Base-by-base conservation (phyloP, 2,888 invertebrate species). In the Ptychoptera albimana region DNA sequence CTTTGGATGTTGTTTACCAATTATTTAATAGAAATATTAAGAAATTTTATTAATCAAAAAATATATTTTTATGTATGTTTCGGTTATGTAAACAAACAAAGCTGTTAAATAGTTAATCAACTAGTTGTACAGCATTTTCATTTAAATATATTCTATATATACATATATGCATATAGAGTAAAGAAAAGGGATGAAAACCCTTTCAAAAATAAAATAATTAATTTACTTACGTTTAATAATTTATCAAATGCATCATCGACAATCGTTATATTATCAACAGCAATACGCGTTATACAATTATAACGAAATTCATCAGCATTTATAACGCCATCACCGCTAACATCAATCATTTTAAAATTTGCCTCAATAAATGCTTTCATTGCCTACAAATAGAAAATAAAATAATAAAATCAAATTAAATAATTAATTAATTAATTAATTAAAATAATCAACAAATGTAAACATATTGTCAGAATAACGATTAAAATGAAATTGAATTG, bases 361-460 rank as follows among this genome's bases (percentile, higher is more conserved):
- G 80, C 77, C 60, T 86, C 85, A 57, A 86, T 86, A 61, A 86
- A 86, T 59, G 84, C 82, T 58, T 78, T 83, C 81, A 86, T 82
- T 5, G 86, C 83, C 63, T 65, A 39, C 36, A 45, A 46, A 30
- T 16, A 12, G 44, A 38, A 39, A 38, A 45, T 37, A 42, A 37
- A 42, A 39, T 30, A 37, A 14, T 1, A 9, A 35, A 40, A 42
- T 15, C 14, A 36, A 39, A n/a, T 5, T 32, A 12, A 13, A 39
- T 23, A 29, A n/a, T 6, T 11, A 29, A 23, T n/a, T 13, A 11
- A 8, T 9, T 14, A 44, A 13, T 38, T 30, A 39, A 11, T 1
- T n/a, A 32, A 38, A 42, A 10, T 13, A 36, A 15, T 12, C 7
- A 23, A 23, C 23, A 23, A 23, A 23, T 23, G 23, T 23, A 23